Evolutionary conservation across 2,113 vertebrate genomes (phyloP), one percentile per base, ranked within the genome.

Genomic region (Tonatia bakeri): DNA sequence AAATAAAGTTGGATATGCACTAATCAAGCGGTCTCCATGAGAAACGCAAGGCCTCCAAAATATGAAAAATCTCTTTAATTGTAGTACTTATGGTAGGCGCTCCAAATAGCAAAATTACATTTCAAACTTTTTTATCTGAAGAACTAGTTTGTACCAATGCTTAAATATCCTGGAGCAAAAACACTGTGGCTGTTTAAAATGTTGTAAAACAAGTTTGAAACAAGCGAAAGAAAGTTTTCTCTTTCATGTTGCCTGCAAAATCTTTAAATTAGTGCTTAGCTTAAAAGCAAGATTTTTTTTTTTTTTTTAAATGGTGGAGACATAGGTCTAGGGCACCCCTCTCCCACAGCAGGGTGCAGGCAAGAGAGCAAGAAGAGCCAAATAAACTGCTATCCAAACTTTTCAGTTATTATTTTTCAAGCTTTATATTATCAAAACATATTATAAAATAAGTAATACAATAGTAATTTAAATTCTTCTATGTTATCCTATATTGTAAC

Each of bases 11-110:
- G 96, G 92, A 89, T 93, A 96, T 92, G 87, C 45, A 91, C 92
- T 96, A 96, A 97, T 97, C 95, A 97, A 97, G 87, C 96, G 90
- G 96, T 97, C 97, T 97, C 94, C 84, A 95, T 96, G 95, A 97
- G 97, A 97, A 97, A 97, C 92, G 82, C 38, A 75, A 93, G 81
- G 87, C 93, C 87, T 97, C 85, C 67, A 95, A 95, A 95, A 90
- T 94, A 94, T 69, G 69, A 94, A 95, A 95, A 95, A 69, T 90
- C 72, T 81, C 92, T 96, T 96, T 88, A 98, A 97, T 97, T 96
- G 95, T 97, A 94, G 87, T 97, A 70, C 65, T 95, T 96, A 92
- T 90, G 77, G 84, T 94, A 96, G 73, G 92, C 79, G 87, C 90
- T 97, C 84, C 81, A 97, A 96, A 96, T 81, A 98, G 92, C 64